phyloP scores from a whole-genome alignment of 1,140 invertebrate species.

The Thalassaphorura encarpata region DNA sequence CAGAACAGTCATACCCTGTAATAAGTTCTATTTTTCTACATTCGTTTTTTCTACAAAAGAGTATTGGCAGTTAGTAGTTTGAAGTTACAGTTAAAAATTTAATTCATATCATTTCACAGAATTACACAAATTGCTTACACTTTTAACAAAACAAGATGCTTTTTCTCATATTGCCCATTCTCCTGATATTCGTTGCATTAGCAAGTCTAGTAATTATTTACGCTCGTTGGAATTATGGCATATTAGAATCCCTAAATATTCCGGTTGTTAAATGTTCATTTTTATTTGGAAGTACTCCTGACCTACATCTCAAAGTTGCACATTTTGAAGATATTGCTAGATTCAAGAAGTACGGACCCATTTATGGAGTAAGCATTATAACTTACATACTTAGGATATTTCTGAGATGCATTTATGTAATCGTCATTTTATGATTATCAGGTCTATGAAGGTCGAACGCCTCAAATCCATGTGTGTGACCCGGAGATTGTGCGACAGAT shows the following conservation, averaged over 20 bases:
- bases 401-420: not conserved
- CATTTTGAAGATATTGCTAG: slow-evolving; percentile 7
- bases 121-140: too few relatives aligned
- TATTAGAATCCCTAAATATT: slow-evolving; percentile 8
- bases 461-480: slow-evolving; percentile 35
- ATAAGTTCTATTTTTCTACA: too few relatives aligned
- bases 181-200: not conserved
- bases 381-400: not conserved
- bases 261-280: slow-evolving; percentile 17
- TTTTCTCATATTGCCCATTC: not conserved
- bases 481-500: slow-evolving; percentile 42
- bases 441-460: slow-evolving; percentile 10
- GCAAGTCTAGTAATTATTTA: not conserved
- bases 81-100: too few relatives aligned
- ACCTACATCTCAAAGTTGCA: not conserved
- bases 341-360: slow-evolving; percentile 4
- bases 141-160: not conserved
- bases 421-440: not conserved
- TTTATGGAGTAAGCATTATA: slow-evolving; percentile 14
- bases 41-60: too few relatives aligned
- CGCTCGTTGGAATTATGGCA: slow-evolving; percentile 15
- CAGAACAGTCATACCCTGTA: too few relatives aligned
- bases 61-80: too few relatives aligned
- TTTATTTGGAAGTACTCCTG: slow-evolving; percentile 13
- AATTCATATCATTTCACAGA: too few relatives aligned